Evolutionary conservation across 2,113 vertebrate species (phyloP).

Genomic region (Salvelinus namaycush): DNA sequence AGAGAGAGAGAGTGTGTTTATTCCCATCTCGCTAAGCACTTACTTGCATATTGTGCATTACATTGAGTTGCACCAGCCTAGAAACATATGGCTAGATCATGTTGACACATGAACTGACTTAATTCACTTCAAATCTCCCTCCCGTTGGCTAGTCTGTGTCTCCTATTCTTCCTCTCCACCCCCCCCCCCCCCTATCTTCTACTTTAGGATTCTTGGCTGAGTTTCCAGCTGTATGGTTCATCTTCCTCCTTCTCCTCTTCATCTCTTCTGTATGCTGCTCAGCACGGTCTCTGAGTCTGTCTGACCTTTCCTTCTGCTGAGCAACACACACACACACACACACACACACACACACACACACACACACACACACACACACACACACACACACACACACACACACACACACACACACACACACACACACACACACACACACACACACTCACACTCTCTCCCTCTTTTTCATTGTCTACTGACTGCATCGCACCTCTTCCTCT

Average conservation of each 20-base stretch:
- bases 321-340: neutral
- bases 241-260: neutral
- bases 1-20: slow-evolving; percentile 3
- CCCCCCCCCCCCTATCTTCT: neutral
- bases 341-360: too few relatives aligned
- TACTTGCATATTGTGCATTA: neutral
- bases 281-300: slow-evolving; percentile 10
- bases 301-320: slow-evolving; percentile 1
- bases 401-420: neutral
- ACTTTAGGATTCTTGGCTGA: too few relatives aligned
- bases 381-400: neutral
- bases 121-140: neutral
- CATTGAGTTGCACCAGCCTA: neutral
- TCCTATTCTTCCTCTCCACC: neutral
- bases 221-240: too few relatives aligned
- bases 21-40: neutral
- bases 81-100: neutral
- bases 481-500: neutral
- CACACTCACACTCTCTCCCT: neutral
- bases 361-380: neutral
- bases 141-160: too few relatives aligned
- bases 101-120: neutral
- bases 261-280: slow-evolving; percentile 3
- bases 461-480: too few relatives aligned
- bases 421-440: neutral